Conservation (phyloP, 2,797 vertebrate species). For the Rhinella marina region DNA sequence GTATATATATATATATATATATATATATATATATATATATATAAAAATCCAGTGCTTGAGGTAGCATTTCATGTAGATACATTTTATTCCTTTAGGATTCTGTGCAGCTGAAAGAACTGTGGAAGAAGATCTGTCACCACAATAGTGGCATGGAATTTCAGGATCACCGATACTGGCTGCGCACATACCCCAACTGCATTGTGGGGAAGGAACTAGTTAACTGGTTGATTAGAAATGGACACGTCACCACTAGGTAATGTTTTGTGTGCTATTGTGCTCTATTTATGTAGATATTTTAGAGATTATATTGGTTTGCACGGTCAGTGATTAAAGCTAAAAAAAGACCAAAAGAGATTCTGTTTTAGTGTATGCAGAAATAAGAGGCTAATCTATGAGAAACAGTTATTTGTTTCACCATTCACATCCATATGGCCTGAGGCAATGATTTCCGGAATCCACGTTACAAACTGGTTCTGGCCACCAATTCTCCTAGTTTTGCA, state of each 20-base stretch:
- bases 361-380: not conserved
- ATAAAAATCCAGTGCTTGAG: not conserved
- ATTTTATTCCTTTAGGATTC: conserved; percentile 82
- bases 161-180: conserved; percentile 97
- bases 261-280: not conserved
- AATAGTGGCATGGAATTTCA: conserved; percentile 98
- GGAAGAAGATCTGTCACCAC: conserved; percentile 98
- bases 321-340: not conserved
- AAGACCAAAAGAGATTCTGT: not conserved
- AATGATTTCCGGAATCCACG: not conserved
- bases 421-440: no score
- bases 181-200: conserved; percentile 97
- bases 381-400: not conserved
- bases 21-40: no score
- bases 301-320: not conserved
- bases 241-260: conserved; percentile 90
- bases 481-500: not conserved
- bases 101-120: conserved; percentile 93
- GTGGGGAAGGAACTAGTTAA: conserved; percentile 98
- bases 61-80: not conserved
- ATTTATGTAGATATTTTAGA: not conserved
- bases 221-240: conserved; percentile 95
- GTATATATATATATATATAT: no score
- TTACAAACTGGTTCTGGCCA: not conserved
- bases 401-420: not conserved